Base-by-base conservation (phyloP, 2,113 vertebrate genomes). In the Australoheros scitulus region DNA sequence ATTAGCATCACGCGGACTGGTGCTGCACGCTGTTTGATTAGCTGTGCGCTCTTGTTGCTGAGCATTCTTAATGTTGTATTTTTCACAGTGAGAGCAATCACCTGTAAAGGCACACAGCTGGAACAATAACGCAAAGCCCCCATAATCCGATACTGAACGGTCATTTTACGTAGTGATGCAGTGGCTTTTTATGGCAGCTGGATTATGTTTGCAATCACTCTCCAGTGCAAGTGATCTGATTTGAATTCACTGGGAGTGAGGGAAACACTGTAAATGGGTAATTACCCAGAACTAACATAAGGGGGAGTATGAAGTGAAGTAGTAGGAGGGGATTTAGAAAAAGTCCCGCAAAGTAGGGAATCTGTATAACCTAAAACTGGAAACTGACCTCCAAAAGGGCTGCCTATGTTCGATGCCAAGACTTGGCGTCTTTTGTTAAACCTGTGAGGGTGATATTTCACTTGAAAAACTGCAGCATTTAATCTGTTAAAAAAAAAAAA, bases 171-270 rank as follows among this genome's bases (percentile, higher is more conserved):
- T 32, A 59, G 79, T 20, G 7, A 10, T 50, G 82, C 22, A 81
- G 43, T 77, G 83, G 55, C 32, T 84, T 88, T 89, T 84, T 61
- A 87, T 76, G 56, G 63, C 22, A 82, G 43, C 81, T 68, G 72
- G 74, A 86, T 86, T 61, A 82, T 80, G 57, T 89, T 85, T 81
- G 65, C 85, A 68, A 41, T 86, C 80, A 80, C 32, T 81, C 86
- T 81, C 61, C 57, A 82, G 77, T 70, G 38, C 76, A 81, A 87
- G 65, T 55, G 64, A 77, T 83, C 70, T 82, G 85, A 89, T 89
- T 61, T 84, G 55, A 84, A 90, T 86, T 87, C 58, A 75, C 22
- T 18, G 61, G 52, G 82, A 88, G 84, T 24, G 61, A 74, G 57
- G 56, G 72, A 64, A 88, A 87, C 74, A 78, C 47, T 83, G 81